Percentiles rank a stretch among this genome's conserved stretches.
Evolutionary conservation across 2,888 invertebrate genomes (phyloP).

Genomic region (Campaea margaritaria): DNA sequence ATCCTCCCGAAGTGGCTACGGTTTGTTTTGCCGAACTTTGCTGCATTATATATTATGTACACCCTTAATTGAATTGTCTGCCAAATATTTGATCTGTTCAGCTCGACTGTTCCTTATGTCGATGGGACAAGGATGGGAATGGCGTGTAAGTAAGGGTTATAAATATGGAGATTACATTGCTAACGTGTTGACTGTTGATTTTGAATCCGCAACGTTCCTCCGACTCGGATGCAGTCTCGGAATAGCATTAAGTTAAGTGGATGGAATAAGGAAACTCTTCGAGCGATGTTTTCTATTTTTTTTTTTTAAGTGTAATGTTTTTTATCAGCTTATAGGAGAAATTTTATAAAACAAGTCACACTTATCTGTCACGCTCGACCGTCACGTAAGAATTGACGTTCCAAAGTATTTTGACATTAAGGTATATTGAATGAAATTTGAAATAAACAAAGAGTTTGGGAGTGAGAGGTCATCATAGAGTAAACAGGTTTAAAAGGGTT

Average conservation of each 20-base stretch:
- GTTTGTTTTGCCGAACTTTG: conserved; percentile 51
- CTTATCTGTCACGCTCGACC: no score
- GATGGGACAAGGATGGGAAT: conserved; percentile 24
- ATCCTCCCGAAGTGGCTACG: conserved; percentile 52
- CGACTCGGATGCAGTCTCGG: conserved; percentile 1
- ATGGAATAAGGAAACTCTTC: neutral
- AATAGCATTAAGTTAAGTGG: neutral
- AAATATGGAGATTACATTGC: conserved; percentile 38
- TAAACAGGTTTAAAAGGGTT: no score
- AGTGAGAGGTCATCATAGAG: no score
- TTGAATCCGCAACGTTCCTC: conserved; percentile 13
- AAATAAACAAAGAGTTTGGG: no score
- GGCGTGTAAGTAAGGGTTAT: conserved; percentile 5
- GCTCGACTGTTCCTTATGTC: conserved; percentile 8
- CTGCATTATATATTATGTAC: conserved; percentile 56
- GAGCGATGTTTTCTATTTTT: neutral
- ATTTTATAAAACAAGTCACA: no score
- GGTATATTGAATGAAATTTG: no score
- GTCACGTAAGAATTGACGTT: no score
- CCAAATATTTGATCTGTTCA: conserved; percentile 53
- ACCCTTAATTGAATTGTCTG: conserved; percentile 60
- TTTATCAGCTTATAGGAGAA: no score
- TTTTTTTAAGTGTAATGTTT: neutral
- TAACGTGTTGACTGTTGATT: conserved; percentile 25
- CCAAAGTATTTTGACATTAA: no score